Conservation (phyloP, 1,140 invertebrate species). For the Drosophila mauritiana region DNA sequence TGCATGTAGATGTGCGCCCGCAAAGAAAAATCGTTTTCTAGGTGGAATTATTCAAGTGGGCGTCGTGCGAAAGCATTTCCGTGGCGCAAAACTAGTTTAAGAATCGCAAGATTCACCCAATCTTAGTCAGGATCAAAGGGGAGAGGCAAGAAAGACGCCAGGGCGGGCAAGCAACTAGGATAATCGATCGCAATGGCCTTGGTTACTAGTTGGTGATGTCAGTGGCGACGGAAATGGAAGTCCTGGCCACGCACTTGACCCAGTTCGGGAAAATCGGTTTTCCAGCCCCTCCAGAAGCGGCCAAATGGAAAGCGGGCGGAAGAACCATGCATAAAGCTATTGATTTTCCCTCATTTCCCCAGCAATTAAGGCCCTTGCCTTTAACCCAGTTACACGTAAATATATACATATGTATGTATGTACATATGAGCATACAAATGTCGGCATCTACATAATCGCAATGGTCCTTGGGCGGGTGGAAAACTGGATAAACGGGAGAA, state of each 20-base stretch:
- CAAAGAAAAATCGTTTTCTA: slow-evolving; percentile 41
- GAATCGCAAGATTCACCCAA: too few relatives aligned
- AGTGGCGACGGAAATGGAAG: slow-evolving; percentile 22
- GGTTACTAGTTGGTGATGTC: slow-evolving; percentile 40
- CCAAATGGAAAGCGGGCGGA: not conserved
- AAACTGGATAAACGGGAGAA: slow-evolving; percentile 6
- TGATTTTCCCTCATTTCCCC: slow-evolving; percentile 63
- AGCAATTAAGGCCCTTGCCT: slow-evolving; percentile 66
- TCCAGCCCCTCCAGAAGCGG: slow-evolving; percentile 3
- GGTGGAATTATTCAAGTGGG: slow-evolving; percentile 58
- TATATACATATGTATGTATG: not conserved
- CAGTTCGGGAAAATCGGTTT: slow-evolving; percentile 35
- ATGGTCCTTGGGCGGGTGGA: slow-evolving; percentile 27
- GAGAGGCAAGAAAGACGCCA: not conserved
- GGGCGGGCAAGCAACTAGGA: slow-evolving; percentile 6
- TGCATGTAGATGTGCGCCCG: slow-evolving; percentile 36
- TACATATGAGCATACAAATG: too few relatives aligned
- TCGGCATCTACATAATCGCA: too few relatives aligned
- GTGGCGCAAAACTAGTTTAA: not conserved
- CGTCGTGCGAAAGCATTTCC: slow-evolving; percentile 34
- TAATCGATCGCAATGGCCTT: slow-evolving; percentile 26
- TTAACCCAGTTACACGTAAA: slow-evolving; percentile 51
- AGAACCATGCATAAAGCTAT: slow-evolving; percentile 50
- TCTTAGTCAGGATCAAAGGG: not conserved
- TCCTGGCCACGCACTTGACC: slow-evolving; percentile 59